Base-by-base conservation (phyloP, 2,888 invertebrate species). In the Torymus auratus region DNA sequence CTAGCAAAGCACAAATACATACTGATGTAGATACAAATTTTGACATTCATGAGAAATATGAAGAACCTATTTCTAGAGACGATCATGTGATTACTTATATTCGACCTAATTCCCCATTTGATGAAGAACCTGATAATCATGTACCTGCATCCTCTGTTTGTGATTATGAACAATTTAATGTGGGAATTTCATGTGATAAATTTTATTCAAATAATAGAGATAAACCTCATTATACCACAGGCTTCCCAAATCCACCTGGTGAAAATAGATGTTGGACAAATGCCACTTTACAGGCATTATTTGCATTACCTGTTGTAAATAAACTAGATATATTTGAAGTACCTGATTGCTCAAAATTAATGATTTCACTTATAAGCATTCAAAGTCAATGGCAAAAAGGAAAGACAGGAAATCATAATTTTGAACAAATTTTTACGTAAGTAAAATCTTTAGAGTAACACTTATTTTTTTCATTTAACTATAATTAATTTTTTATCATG, bases 221-320 rank as follows among this genome's bases (percentile, higher is more conserved):
- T 15, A 76, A 65, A 53, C 86, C 88, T 1, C 84, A 86, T 73
- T 88, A 85, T 65, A 81, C 86, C 83, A 84, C 85, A 53, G 89
- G 89, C 7, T 89, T 89, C 77, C 89, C 88, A 20, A 89, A 89
- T 84, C 89, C 88, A 65, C 87, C 88, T 23, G 88, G 88, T 14
- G 88, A 88, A 83, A 89, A 89, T 83, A 85, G 88, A 20, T 89
- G 89, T 75, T 89, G 89, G 89, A 82, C 87, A 0, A 89, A 89
- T 77, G 88, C 89, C 0, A 88, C 88, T 2, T 80, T 89, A 17
- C 89, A 89, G 71, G 85, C 86, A 1, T 81, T 89, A 5, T 88
- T 89, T 82, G 86, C 87, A 2, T 83, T 89, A 5, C 86, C 88
- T 4, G 83, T 88, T 28, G 81, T 86, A 4, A 83, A 86, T 14